Conservation (phyloP, 1,140 invertebrate species). For the Scaptomyza hsui region DNA sequence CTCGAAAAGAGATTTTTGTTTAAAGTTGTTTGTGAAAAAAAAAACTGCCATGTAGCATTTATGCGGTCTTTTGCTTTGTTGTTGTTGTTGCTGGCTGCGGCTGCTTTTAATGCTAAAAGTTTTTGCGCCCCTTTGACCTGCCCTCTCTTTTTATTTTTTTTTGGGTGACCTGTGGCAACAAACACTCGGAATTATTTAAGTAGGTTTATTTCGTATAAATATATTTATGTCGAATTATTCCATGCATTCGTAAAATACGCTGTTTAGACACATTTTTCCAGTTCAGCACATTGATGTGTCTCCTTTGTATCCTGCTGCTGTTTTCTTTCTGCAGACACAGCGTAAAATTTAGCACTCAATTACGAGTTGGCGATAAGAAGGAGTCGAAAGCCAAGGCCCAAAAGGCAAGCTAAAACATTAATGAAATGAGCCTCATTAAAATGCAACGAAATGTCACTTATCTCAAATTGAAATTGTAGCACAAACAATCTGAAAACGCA, state of each 20-base stretch:
- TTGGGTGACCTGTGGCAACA: slow-evolving; percentile 49
- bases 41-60: slow-evolving; percentile 79
- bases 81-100: slow-evolving; percentile 32
- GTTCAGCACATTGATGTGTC: slow-evolving; percentile 39
- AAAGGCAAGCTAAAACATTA: slow-evolving; percentile 41
- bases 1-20: slow-evolving; percentile 77
- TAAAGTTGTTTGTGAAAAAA: slow-evolving; percentile 69
- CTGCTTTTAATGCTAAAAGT: slow-evolving; percentile 69
- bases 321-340: slow-evolving; percentile 54
- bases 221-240: slow-evolving; percentile 56
- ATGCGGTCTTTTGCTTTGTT: slow-evolving; percentile 72
- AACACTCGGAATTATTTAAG: slow-evolving; percentile 77
- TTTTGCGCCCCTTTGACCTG: slow-evolving; percentile 49
- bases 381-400: background rate
- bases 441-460: slow-evolving; percentile 82
- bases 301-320: slow-evolving; percentile 10
- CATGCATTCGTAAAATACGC: slow-evolving; percentile 80
- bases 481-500: slow-evolving; percentile 65
- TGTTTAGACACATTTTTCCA: slow-evolving; percentile 63
- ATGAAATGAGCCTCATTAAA: slow-evolving; percentile 77
- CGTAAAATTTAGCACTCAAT: slow-evolving; percentile 79
- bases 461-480: slow-evolving; percentile 81
- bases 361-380: slow-evolving; percentile 62
- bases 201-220: slow-evolving; percentile 10
- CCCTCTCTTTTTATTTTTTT: background rate